Base-by-base conservation (phyloP, 2,888 invertebrate genomes). In the Campoletis raptor region DNA sequence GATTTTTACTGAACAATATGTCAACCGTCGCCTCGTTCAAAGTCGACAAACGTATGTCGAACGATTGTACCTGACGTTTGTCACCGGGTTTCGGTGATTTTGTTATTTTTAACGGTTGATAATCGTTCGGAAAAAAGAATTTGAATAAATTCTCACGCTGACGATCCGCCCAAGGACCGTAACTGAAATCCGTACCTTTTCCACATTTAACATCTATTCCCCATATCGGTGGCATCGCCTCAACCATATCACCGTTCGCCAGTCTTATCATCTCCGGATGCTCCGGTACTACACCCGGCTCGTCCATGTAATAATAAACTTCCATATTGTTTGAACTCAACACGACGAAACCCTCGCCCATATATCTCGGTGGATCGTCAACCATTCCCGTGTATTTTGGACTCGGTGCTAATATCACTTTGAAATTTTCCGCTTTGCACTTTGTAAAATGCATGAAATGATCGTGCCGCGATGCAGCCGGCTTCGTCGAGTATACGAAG, bases 151-250 rank as follows among this genome's bases (percentile, higher is more conserved):
- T 97, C 93, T 99, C 99, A 88, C 99, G 96, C 94, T 99, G 99
- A 76, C 99, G 96, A 94, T 99, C 99, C 4, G 99, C 99, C 99
- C 99, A 99, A 0, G 99, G 99, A 0, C 99, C 99, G 93, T 99
- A 99, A 94, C 99, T 99, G 91, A 99, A 98, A 93, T 99, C 98
- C 3, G 98, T 98, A 0, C 96, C 99, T 95, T 98, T 99, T 0
- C 98, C 98, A 93, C 98, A 98, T 94, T 98, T 99, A 80, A 99
- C 97, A 94, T 99, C 99, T 18, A 99, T 97, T 8, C 99, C 99
- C 98, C 98, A 98, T 90, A 98, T 98, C 0, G 99, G 99, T 12
- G 98, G 98, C 81, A 98, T 98, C 5, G 98, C 98, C 93, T 98
- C 98, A 0, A 98, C 98, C 85, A 98, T 97, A 94, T 99, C 99